Percentiles rank a stretch among this genome's conserved stretches.
These are phyloP conservation scores for Empidonax alnorum DNA, from an alignment of 2,113 vertebrate genomes.

Conservation along the genomic window DNA sequence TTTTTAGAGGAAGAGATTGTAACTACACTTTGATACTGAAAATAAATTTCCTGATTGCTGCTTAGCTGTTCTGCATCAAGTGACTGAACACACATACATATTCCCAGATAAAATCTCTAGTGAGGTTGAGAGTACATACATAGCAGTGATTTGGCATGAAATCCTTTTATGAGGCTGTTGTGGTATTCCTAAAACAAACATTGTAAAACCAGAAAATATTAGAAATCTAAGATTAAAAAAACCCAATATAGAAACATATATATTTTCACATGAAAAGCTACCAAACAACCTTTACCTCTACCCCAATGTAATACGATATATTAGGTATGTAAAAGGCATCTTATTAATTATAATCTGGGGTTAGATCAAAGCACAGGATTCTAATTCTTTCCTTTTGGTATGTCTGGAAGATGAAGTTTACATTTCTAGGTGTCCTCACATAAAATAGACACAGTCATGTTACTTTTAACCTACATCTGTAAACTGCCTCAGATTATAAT, in stretches of 20 bases:
- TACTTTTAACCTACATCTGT: neutral
- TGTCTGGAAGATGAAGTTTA: neutral
- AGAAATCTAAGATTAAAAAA: neutral
- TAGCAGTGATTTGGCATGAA: constrained; percentile 11
- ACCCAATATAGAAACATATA: neutral
- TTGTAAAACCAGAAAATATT: neutral
- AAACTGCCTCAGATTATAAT: neutral
- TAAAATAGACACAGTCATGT: neutral
- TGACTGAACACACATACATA: neutral
- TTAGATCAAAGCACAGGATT: neutral
- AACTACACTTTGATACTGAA: neutral
- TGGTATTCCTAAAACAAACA: constrained; percentile 35
- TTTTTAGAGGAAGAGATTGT: neutral
- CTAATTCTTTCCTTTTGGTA: neutral
- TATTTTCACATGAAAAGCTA: neutral
- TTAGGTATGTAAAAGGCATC: neutral
- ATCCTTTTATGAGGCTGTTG: neutral
- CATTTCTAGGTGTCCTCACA: neutral
- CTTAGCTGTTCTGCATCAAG: neutral
- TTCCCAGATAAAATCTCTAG: neutral
- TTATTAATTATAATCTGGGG: neutral
- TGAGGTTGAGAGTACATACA: neutral
- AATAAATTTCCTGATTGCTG: neutral
- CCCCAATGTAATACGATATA: rapidly evolving
- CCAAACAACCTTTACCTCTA: neutral